Percentiles rank a stretch among this genome's conserved stretches.
Conservation (phyloP, 2,797 vertebrate genomes). For the Lepus oiostolus region DNA sequence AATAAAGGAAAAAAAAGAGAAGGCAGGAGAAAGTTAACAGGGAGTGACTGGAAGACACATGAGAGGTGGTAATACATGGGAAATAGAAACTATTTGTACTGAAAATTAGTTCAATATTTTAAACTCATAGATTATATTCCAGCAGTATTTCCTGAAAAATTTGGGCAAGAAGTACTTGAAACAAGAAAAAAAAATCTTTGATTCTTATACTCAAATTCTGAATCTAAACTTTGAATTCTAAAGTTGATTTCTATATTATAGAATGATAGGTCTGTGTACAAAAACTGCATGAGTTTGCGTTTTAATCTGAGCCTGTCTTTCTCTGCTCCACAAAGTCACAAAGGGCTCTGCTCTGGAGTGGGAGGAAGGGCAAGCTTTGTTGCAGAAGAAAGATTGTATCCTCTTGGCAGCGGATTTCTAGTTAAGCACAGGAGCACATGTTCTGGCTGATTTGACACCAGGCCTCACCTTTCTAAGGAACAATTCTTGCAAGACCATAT, state of each 20-base stretch:
- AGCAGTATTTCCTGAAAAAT: slow-evolving; percentile 21
- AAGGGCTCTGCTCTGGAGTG: slow-evolving; percentile 24
- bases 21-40: not conserved
- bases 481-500: not conserved
- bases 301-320: slow-evolving; percentile 25
- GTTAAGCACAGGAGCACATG: accelerated
- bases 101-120: slow-evolving; percentile 12
- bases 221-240: slow-evolving; percentile 25
- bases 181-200: not conserved
- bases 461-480: not conserved
- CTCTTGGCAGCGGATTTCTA: not conserved
- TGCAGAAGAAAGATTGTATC: not conserved
- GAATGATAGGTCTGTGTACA: not conserved
- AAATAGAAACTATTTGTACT: not conserved
- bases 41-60: not conserved
- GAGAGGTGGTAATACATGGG: not conserved
- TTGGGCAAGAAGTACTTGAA: not conserved
- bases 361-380: not conserved
- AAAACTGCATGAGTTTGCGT: not conserved
- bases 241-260: slow-evolving; percentile 38
- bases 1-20: not conserved
- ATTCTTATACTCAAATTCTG: slow-evolving; percentile 54
- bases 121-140: not conserved
- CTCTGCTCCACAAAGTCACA: not conserved
- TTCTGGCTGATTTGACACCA: not conserved